phyloP scores from a whole-genome alignment of 2,888 invertebrate genomes.

The Ormyrus labotus region DNA sequence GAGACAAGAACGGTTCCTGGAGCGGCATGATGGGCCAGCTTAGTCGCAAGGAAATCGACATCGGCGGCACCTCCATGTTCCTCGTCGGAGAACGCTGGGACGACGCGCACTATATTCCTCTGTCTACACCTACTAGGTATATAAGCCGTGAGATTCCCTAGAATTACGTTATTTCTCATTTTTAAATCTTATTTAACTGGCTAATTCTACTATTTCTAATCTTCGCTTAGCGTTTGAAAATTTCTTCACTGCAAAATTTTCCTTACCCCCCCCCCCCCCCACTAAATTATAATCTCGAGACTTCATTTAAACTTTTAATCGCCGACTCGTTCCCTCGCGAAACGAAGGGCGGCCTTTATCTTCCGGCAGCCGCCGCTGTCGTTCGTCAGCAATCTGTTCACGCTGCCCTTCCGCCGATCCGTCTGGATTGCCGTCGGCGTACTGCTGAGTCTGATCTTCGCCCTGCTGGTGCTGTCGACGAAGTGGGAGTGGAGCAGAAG shows the following conservation, averaged over 20 bases:
- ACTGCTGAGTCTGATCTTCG: constrained; percentile 36
- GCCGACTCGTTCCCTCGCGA: no score
- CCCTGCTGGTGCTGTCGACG: constrained; percentile 15
- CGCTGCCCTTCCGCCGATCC: constrained; percentile 81
- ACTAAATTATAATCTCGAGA: no score
- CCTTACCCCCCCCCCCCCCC: no score
- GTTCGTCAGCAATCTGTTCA: constrained; percentile 84
- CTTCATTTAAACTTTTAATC: no score
- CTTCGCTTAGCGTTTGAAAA: no score
- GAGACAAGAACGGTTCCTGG: constrained; percentile 68
- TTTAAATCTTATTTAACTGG: no score
- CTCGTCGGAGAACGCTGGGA: constrained; percentile 80
- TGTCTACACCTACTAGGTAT: constrained; percentile 81
- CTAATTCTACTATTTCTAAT: no score
- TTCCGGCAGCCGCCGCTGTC: constrained; percentile 85
- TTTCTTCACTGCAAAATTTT: no score
- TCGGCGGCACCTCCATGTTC: constrained; percentile 76
- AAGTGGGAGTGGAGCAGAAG: constrained; percentile 46
- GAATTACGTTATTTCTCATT: no score
- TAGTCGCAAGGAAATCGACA: constrained; percentile 69
- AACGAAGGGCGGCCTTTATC: constrained; percentile 79
- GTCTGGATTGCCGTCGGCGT: constrained; percentile 80
- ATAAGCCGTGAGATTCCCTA: no score
- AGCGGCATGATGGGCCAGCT: constrained; percentile 71
- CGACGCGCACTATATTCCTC: constrained; percentile 82